Evolutionary conservation across 2,113 vertebrate species (phyloP), one percentile per base, ranked within the genome.

Genomic region (Stomatorhinus ivindoensis): DNA sequence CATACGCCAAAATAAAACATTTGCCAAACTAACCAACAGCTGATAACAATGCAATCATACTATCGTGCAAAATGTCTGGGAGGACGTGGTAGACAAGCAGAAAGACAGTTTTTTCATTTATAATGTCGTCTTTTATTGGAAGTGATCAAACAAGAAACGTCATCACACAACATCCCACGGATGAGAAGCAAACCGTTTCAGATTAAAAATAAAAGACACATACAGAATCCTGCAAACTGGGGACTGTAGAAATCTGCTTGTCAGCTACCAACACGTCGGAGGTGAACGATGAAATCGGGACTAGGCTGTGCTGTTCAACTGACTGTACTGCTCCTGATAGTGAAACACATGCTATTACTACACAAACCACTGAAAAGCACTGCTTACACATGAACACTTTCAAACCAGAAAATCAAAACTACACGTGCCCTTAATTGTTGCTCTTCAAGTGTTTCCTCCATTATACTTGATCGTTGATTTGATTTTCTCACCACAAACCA

Each of bases 361-460:
- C 39, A 82, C 82, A 84, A 44, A 0, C 10, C 82, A 84, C 82
- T 84, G 24, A 84, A 47, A 84, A 84, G 44, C 44, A 84, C 82
- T 84, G 82, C 42, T 46, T 84, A 84, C 39, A 84, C 44, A 84
- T 47, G 82, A 84, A 84, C 21, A 84, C 82, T 84, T 46, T 42
- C 39, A 84, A 84, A 84, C 82, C 24, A n/a, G 46, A 21, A 84
- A 84, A 84, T 84, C 73, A 80, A 42, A 80, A 84, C 15, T 24
- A 44, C 35, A 84, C 39, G 44, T 84, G 39, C 39, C 82, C 42
- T 47, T 84, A 46, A 24, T 46, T 47, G 6, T 46, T 84, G 82
- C 44, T 47, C 44, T 42, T 84, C 82, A 84, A 46, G 73, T 80
- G 35, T 35, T 39, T 80, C 35, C 15, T 39, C 35, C 73, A 19